Conservation (phyloP, 2,888 invertebrate genomes). For the Odontocolon sp. region DNA sequence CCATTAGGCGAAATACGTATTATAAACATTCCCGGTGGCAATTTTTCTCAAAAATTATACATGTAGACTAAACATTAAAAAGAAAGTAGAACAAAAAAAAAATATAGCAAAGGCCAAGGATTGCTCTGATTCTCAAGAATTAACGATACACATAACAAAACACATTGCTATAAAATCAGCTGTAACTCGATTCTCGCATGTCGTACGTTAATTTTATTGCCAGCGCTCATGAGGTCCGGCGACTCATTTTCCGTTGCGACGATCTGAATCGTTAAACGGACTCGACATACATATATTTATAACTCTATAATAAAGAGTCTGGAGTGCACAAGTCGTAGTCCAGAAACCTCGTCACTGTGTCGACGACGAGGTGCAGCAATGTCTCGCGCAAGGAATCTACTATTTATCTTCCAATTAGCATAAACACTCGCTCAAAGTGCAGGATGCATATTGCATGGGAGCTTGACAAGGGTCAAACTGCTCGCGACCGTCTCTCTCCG, state of each 20-base stretch:
- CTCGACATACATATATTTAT: neutral
- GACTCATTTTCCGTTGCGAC: neutral
- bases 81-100: neutral
- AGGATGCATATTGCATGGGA: slow-evolving; percentile 29
- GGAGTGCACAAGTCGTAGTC: neutral
- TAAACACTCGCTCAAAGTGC: slow-evolving; percentile 42
- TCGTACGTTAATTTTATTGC: neutral
- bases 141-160: neutral
- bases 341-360: neutral
- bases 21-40: too few species aligned
- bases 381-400: slow-evolving; percentile 13
- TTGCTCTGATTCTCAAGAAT: slow-evolving; percentile 5
- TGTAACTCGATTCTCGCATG: neutral
- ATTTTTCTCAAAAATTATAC: too few species aligned
- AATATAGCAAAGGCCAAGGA: slow-evolving; percentile 10
- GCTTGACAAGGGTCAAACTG: slow-evolving; percentile 43
- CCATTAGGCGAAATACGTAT: neutral
- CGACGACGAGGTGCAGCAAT: neutral
- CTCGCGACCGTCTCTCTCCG: slow-evolving; percentile 22
- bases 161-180: neutral
- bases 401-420: slow-evolving; percentile 50
- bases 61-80: neutral
- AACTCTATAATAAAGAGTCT: neutral
- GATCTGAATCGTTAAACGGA: neutral
- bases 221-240: neutral